Percentiles rank a stretch among this genome's conserved stretches.
These are phyloP conservation scores for Drosophila mimica DNA, from an alignment of 2,888 invertebrate species.

Conservation along the genomic window DNA sequence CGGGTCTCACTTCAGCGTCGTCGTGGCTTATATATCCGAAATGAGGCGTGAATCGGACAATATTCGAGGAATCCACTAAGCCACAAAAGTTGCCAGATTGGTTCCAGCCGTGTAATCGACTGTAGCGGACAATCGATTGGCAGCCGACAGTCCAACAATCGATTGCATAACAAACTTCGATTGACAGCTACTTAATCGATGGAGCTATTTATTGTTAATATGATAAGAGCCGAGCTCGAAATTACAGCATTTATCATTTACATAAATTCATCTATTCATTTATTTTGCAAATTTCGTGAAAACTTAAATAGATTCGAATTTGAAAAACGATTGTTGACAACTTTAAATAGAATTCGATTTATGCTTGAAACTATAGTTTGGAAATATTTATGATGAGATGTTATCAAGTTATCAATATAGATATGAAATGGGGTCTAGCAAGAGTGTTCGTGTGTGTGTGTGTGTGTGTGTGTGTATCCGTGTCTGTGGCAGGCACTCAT, in stretches of 20 bases:
- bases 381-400: neutral
- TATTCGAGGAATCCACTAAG: constrained; percentile 6
- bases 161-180: constrained; percentile 27
- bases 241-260: neutral
- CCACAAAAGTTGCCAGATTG: constrained; percentile 20
- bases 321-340: neutral
- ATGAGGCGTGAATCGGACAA: constrained; percentile 35
- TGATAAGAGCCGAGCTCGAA: neutral
- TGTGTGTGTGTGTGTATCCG: neutral
- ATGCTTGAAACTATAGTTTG: neutral
- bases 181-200: constrained; percentile 34
- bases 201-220: neutral
- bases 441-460: neutral
- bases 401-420: neutral
- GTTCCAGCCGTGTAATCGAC: constrained; percentile 35
- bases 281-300: neutral
- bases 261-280: neutral
- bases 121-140: constrained; percentile 54
- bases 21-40: constrained; percentile 21
- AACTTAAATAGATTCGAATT: neutral
- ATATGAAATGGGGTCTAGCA: neutral
- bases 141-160: constrained; percentile 31
- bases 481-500: neutral
- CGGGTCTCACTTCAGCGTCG: constrained; percentile 48
- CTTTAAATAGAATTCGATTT: neutral